Evolutionary conservation across 92 coral and sea anemone genomes (phyloP), one percentile per base, ranked within the genome.

Genomic region (Umimayanthus chanpuru): DNA sequence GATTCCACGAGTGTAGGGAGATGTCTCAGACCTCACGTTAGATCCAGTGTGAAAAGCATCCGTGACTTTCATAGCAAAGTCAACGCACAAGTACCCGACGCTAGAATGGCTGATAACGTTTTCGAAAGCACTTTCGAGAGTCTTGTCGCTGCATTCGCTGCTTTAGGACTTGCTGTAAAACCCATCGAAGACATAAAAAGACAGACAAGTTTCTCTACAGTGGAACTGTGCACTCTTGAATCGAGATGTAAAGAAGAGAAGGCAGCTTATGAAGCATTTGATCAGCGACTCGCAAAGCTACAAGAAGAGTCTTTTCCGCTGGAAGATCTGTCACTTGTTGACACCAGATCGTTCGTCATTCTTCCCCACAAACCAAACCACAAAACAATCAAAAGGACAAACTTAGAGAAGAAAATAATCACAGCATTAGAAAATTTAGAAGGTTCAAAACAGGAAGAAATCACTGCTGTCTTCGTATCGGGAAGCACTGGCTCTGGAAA

Each of bases 401-500:
- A 36, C 56, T 85, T 80, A 18, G 90, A 86, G 81, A 41, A 79
- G 55, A 65, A 15, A 25, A 81, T 90, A n/a, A 29, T 87, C 6
- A 74, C 76, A 40, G 72, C 76, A 21, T 71, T 90, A 76, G 74
- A 90, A 66, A n/a, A 90, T 12, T 76, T 90, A 5, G 85, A 76
- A 23, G 76, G 15, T 25, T 44, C 44, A 49, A 81, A 75, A 18
- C 76, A 77, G 32, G 89, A 88, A 49, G 86, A 70, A 55, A 58
- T 85, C 82, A 74, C 39, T 47, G 72, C 77, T 73, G 73, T 71
- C 8, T 90, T 86, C 73, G 55, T 90, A 26, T 87, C 90, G 10
- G 92, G 92, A 44, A 81, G 68, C 38, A 85, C 92, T 73, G 92
- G 90, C 18, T 90, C 90, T n/a, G 92, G 92, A 29, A 90, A 90